Conservation (phyloP, 2,113 vertebrate genomes). For the Scomber japonicus region DNA sequence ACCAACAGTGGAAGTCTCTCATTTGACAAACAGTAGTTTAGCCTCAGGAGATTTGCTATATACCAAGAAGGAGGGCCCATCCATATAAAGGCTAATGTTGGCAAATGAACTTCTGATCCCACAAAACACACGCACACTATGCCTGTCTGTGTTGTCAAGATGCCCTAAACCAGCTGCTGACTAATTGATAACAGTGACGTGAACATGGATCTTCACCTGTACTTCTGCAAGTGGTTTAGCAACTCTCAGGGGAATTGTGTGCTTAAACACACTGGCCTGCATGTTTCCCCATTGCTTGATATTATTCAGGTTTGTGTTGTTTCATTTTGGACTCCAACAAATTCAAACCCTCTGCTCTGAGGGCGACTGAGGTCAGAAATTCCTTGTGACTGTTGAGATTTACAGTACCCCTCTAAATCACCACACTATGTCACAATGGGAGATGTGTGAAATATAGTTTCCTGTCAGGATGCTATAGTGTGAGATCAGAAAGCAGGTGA, state of each 20-base stretch:
- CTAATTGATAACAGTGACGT: conserved; percentile 57
- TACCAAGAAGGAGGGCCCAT: neutral
- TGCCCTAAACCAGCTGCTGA: conserved; percentile 42
- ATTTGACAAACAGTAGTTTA: conserved; percentile 63
- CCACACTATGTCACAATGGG: neutral
- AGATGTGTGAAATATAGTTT: conserved; percentile 8
- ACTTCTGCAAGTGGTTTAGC: conserved; percentile 34
- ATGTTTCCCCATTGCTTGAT: conserved; percentile 15
- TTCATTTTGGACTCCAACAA: neutral
- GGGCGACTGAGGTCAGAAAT: conserved; percentile 14
- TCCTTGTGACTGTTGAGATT: neutral
- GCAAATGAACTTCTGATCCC: conserved; percentile 59
- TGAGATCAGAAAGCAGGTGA: conserved; percentile 23
- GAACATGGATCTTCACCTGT: conserved; percentile 41
- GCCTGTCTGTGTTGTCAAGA: conserved; percentile 13
- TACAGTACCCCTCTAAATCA: conserved; percentile 8
- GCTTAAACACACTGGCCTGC: conserved; percentile 1
- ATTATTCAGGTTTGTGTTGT: neutral
- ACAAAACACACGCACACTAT: conserved; percentile 57
- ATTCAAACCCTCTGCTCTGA: conserved; percentile 10
- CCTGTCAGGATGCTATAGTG: conserved; percentile 2
- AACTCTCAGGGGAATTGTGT: conserved; percentile 19
- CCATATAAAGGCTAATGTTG: conserved; percentile 4
- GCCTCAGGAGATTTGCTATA: conserved; percentile 43
- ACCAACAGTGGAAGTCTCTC: conserved; percentile 69